Base-by-base conservation (phyloP, 2,888 invertebrate species). In the Emmelina monodactyla region DNA sequence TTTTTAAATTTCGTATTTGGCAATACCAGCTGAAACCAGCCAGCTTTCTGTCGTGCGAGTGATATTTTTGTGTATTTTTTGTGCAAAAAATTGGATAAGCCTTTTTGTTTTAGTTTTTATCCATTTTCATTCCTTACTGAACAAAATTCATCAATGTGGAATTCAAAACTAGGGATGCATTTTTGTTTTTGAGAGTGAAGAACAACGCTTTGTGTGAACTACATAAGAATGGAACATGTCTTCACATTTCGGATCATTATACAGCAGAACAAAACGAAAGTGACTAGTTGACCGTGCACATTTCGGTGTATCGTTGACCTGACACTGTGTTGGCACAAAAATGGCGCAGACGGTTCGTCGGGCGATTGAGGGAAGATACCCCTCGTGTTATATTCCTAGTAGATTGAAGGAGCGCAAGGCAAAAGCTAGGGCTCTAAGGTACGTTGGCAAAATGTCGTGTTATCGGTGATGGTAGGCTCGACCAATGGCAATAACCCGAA, bases 301-400 rank as follows among this genome's bases (percentile, higher is more conserved):
- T 49, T 55, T 47, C 49, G 56, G 50, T 49, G 56, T 59, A 50
- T 48, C 43, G 53, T 55, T 56, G 41, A 47, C 13, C 9, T 29
- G 29, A 29, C 12, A 13, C 9, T 29, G 29, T 12, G 9, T 29
- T 13, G 12, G 4, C 43, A 38, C 42, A 50, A 75, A 62, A 64
- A 90, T 90, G 90, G 87, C 89, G 50, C 87, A 88, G 66, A 89
- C 88, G 16, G 82, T 85, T 43, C 82, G 88, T 61, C 82, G 83
- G 49, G 83, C 88, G 34, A 80, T 90, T 39, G 90, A 88, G 55
- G 92, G 92, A 38, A 82, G 83, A 47, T 84, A 85, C 57, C 92
- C 92, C 33, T 85, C 91, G n/a, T 92, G 92, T 61, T 89, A 91
- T 41, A 82, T 86, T 49, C 80, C 78, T 30, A 81, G 82, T 41